Percentiles rank a stretch among this genome's conserved stretches.
These are phyloP conservation scores for Rallus limicola DNA, from an alignment of 2,113 vertebrate species.

Conservation along the genomic window DNA sequence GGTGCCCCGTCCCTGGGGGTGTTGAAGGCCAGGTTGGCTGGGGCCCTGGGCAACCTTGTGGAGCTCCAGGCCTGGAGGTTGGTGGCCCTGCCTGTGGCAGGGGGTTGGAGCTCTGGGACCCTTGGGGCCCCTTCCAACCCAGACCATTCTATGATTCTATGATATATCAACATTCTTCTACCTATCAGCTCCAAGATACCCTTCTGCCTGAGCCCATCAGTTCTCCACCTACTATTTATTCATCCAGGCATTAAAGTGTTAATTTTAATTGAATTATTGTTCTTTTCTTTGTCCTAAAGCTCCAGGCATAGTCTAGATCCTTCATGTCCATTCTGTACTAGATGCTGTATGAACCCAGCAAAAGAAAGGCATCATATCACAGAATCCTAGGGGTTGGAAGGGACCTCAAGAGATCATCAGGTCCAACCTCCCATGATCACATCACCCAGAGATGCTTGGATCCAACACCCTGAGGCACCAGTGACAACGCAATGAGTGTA, in stretches of 20 bases:
- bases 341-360: background rate
- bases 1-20: no score
- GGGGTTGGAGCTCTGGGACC: no score
- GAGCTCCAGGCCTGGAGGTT: no score
- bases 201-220: background rate
- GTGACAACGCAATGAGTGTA: background rate
- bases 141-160: no score
- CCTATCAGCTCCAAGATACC: background rate
- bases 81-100: no score
- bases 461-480: background rate
- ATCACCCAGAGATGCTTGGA: background rate
- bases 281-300: background rate
- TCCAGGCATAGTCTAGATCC: background rate
- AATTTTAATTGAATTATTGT: background rate
- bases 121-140: no score
- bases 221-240: background rate
- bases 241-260: background rate
- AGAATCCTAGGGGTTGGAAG: no score
- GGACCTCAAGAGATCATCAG: no score
- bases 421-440: no score
- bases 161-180: background rate
- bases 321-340: background rate
- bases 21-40: no score
- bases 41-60: no score
- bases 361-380: background rate